Evolutionary conservation across 2,797 vertebrate genomes (phyloP).

Genomic region (Propithecus perrieri): DNA sequence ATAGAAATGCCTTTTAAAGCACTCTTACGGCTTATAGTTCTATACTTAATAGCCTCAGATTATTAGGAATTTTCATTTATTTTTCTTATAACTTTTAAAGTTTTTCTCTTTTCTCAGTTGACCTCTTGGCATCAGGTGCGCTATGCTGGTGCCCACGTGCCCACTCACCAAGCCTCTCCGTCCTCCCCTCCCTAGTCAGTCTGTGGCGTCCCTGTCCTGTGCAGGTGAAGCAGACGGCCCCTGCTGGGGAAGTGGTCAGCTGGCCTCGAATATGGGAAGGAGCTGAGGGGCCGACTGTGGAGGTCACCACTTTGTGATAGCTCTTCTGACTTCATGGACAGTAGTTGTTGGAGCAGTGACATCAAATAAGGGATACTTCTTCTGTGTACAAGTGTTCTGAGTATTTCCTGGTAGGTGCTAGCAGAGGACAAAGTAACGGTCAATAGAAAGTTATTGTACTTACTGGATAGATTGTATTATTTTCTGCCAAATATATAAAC

Average conservation of each 20-base stretch:
- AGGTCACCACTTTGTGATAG: neutral
- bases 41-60: neutral
- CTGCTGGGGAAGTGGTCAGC: too few species aligned
- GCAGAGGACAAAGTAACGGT: neutral
- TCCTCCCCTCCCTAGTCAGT: neutral
- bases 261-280: neutral
- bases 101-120: neutral
- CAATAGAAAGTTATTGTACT: neutral
- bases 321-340: neutral
- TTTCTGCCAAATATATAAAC: neutral
- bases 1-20: neutral
- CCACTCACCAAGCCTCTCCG: neutral
- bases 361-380: rapidly evolving
- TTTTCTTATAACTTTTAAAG: neutral
- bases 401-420: rapidly evolving
- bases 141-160: neutral
- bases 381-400: neutral
- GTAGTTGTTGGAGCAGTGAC: neutral
- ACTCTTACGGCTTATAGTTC: neutral
- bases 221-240: neutral
- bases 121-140: rapidly evolving
- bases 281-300: rapidly evolving
- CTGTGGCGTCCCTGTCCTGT: too few species aligned
- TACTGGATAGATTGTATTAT: neutral
- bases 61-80: neutral